Base-by-base conservation (phyloP, 1,140 invertebrate species). In the Papilio glaucus region DNA sequence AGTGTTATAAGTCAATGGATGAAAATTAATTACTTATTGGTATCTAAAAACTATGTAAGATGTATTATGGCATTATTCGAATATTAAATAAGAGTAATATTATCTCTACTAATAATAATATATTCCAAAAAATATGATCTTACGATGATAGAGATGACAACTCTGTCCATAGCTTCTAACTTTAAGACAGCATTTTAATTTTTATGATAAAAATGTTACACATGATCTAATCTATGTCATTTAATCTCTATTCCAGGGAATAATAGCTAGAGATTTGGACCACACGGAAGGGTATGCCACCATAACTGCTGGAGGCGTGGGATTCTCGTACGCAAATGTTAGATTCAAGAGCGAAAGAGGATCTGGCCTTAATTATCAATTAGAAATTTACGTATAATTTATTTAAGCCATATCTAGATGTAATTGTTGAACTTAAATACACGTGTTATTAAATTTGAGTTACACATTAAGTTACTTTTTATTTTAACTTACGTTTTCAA, bases 331-430 rank as follows among this genome's bases (percentile, higher is more conserved):
- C 53, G 90, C 81, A 49, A 93, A 91, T 74, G 81, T 93, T 13
- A 86, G 84, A 29, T 78, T 93, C 62, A 92, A 93, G 79, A 93
- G 90, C 72, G 85, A 91, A 8, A 76, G 91, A 65, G 90, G 91
- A 24, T 89, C 87, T 4, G 89, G 87, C 1, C 83, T 93, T 38
- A 92, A 92, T 78, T 93, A 91, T 69, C 86, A 93, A 79, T 77
- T 93, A 24, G 92, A 93, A 80, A 74, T 93, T 38, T 93, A 90
- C 71, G 80, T 82, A 5, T 92, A 88, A 85, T 10, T 37, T 45
- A n/a, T 33, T 24, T 57, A 57, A 10, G 13, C 24, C 0, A 24
- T 26, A 57, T 57, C 49, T 10, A 57, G 21, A 12, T 26, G 21
- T 57, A 24, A 57, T 57, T 57, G 49, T 57, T 57, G 24, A 57